Evolutionary conservation across 2,888 invertebrate species (phyloP).

Genomic region (Strigamia maritima): DNA sequence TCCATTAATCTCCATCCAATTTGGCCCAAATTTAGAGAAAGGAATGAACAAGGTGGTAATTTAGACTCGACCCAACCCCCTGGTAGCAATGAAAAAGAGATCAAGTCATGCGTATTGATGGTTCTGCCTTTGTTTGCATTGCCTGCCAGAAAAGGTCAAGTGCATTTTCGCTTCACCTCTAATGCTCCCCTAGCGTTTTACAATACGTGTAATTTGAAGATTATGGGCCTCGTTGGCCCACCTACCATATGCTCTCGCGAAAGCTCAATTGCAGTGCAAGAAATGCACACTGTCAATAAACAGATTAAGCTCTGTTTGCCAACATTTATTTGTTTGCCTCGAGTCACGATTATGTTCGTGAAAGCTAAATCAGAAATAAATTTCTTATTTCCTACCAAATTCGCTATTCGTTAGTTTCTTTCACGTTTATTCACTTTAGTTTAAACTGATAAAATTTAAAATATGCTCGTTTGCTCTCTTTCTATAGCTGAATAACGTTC

Average conservation of each 20-base stretch:
- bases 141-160: slow-evolving; percentile 6
- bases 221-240: slow-evolving; percentile 17
- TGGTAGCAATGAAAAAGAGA: slow-evolving; percentile 17
- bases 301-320: not conserved
- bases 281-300: slow-evolving; percentile 1
- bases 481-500: no score
- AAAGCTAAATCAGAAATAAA: no score
- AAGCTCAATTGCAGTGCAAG: not conserved
- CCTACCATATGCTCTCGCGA: not conserved
- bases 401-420: no score
- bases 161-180: slow-evolving; percentile 19
- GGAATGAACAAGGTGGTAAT: slow-evolving; percentile 6
- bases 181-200: not conserved
- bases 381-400: no score
- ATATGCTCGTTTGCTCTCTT: no score
- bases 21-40: not conserved
- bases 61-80: not conserved
- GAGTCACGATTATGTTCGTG: not conserved
- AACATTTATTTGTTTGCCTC: not conserved
- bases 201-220: slow-evolving; percentile 8
- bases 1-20: slow-evolving; percentile 2
- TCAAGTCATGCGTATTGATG: slow-evolving; percentile 12
- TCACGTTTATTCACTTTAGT: not conserved
- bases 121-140: slow-evolving; percentile 9
- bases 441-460: no score